Evolutionary conservation across 2,113 vertebrate species (phyloP).

Genomic region (Benthochromis sp.): DNA sequence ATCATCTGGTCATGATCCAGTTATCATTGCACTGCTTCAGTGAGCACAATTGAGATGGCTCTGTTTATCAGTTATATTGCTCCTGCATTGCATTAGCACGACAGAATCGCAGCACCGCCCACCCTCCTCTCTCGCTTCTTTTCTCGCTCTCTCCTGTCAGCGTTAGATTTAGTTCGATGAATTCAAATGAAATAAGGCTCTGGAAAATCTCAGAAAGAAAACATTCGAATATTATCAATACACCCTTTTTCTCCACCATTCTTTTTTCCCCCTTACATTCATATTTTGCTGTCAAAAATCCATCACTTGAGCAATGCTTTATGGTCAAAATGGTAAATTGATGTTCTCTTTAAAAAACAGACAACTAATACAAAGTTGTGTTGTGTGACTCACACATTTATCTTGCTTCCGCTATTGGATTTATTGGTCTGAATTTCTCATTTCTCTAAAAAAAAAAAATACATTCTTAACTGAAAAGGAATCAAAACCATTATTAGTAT

Average conservation of each 20-base stretch:
- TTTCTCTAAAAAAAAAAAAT: not conserved
- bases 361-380: not conserved
- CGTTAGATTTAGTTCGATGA: not conserved
- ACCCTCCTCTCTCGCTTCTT: not conserved
- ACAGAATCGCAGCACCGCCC: not conserved
- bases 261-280: not conserved
- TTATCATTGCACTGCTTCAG: constrained; percentile 30
- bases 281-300: constrained; percentile 19
- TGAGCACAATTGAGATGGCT: constrained; percentile 47
- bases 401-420: not conserved
- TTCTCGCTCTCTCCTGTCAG: not conserved
- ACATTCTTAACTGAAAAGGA: not conserved
- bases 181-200: not conserved
- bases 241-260: not conserved
- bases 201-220: not conserved
- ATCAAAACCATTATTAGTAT: not conserved
- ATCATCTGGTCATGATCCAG: constrained; percentile 57
- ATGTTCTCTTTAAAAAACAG: not conserved
- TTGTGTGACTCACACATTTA: not conserved
- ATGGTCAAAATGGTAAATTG: constrained; percentile 27
- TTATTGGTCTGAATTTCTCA: not conserved
- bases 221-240: not conserved
- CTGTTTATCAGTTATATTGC: constrained; percentile 49
- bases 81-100: constrained; percentile 24
- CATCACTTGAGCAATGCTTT: constrained; percentile 13